Base-by-base conservation (phyloP, 2,797 vertebrate genomes). In the Capromys pilorides region DNA sequence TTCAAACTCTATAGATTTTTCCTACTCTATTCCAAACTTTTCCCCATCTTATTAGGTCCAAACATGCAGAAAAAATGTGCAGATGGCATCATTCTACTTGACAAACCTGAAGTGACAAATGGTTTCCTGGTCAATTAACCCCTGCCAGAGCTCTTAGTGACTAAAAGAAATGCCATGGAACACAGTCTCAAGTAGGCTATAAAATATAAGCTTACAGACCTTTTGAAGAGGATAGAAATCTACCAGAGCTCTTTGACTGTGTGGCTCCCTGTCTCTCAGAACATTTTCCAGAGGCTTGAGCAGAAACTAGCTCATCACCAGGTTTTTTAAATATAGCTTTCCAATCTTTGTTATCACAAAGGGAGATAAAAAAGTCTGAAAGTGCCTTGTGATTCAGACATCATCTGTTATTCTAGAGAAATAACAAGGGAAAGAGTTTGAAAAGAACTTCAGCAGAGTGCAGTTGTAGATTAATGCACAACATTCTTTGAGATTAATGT, bases 301-400 rank as follows among this genome's bases (percentile, higher is more conserved):
- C 61, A 89, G 73, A 94, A 91, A 51, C 77, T 86, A 84, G 86
- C 84, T 95, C 73, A 19, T 89, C 71, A 95, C 80, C 86, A 91
- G 86, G 71, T 92, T 93, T 36, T 19, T 21, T 61, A 24, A 95
- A 96, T 93, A 95, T 93, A 95, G 92, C 80, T 92, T 94, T 93
- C 69, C 54, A 54, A 97, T 95, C 93, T 95, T 95, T 95, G 92
- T 96, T 97, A 95, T 97, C 95, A 96, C 80, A 95, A 92, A 96
- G 83, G 64, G 73, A 94, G 54, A 95, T 10, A 45, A 89, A 91
- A 96, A 97, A 73, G 88, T 86, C 80, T 85, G 61, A 92, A 89
- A 92, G 97, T 61, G 92, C 66, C 67, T 90, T 96, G 83, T 87
- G 95, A 96, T 96, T 91, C 88, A 67, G 45, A 51, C 83, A 91